Conservation (phyloP, 1,140 invertebrate genomes). For the Scaptomyza pallida region DNA sequence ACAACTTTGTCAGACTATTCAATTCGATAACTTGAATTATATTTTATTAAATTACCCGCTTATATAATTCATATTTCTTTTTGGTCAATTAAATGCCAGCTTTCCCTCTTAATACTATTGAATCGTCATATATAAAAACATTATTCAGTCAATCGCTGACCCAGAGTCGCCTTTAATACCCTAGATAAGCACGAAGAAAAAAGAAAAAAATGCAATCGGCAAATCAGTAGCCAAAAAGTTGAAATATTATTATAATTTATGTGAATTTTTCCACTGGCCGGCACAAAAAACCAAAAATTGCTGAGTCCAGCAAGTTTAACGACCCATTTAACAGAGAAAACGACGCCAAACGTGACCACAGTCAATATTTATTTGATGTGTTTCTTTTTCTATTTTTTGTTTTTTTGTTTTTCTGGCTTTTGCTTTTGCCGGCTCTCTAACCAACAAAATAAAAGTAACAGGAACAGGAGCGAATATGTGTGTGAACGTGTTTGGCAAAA, state of each 20-base stretch:
- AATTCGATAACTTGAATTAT: too few relatives aligned
- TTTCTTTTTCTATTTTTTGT: constrained; percentile 5
- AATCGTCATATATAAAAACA: too few relatives aligned
- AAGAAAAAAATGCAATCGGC: constrained; percentile 11
- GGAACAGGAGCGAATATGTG: constrained; percentile 16
- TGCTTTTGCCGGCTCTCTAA: background rate
- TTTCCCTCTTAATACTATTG: too few relatives aligned
- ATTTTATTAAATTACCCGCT: too few relatives aligned
- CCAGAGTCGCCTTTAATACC: constrained; percentile 23
- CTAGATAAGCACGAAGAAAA: constrained; percentile 22
- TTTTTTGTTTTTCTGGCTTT: too few relatives aligned
- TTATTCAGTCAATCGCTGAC: background rate
- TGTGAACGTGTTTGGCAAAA: background rate
- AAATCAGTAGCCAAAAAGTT: constrained; percentile 31
- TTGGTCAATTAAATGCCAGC: too few relatives aligned
- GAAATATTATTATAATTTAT: constrained; percentile 63
- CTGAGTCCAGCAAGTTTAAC: constrained; percentile 56
- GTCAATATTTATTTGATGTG: constrained; percentile 49
- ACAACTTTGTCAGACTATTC: too few relatives aligned
- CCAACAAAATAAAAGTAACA: background rate
- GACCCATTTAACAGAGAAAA: constrained; percentile 65
- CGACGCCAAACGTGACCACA: constrained; percentile 69
- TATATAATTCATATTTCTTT: too few relatives aligned
- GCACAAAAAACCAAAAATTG: constrained; percentile 41
- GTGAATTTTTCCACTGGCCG: constrained; percentile 43